A percentile compares a stretch with the other conserved stretches of the same genome.
Evolutionary conservation across 2,113 vertebrate species (phyloP).

Genomic region (Etia nguti): DNA sequence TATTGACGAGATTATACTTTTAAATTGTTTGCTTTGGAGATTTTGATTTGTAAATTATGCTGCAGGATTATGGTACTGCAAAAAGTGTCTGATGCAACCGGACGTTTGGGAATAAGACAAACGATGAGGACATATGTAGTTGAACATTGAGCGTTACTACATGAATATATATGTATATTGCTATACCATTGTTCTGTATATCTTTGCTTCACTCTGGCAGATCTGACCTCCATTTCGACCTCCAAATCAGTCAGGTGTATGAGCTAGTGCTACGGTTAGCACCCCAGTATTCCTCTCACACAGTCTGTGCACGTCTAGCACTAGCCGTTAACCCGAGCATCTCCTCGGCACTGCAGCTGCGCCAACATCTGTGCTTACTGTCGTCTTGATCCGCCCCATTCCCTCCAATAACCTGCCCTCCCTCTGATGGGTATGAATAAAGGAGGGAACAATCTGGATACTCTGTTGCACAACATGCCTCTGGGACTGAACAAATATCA

Average conservation of each 20-base stretch:
- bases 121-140: background rate
- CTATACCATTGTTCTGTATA: background rate
- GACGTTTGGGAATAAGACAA: background rate
- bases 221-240: constrained; percentile 23
- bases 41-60: background rate
- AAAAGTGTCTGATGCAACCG: background rate
- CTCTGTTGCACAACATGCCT: constrained; percentile 64
- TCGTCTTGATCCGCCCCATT: constrained; percentile 80
- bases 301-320: constrained; percentile 45
- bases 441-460: constrained; percentile 73
- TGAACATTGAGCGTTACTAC: background rate
- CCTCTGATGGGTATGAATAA: constrained; percentile 85
- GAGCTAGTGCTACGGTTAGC: constrained; percentile 23
- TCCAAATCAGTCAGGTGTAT: constrained; percentile 36
- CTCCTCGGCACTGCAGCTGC: constrained; percentile 74
- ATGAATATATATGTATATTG: background rate
- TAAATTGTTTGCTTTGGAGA: background rate
- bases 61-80: background rate
- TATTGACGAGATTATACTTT: background rate
- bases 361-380: constrained; percentile 85
- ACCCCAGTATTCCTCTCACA: background rate
- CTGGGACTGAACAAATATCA: constrained; percentile 53
- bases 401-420: constrained; percentile 82
- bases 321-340: constrained; percentile 45
- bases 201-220: background rate